Evolutionary conservation across 2,797 vertebrate species (phyloP).

Genomic region (Myotis daubentonii): DNA sequence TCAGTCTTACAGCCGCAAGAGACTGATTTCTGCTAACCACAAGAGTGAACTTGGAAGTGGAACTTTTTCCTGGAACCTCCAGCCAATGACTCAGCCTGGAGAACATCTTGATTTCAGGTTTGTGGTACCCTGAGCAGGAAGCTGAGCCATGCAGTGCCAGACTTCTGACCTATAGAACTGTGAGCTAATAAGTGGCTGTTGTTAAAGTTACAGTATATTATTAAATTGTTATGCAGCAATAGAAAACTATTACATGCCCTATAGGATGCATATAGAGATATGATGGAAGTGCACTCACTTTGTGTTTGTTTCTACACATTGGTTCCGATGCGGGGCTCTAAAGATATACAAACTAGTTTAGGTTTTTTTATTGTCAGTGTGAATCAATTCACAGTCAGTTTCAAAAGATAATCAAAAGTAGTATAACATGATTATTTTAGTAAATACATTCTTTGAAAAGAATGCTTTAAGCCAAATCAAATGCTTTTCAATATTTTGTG

Average conservation of each 20-base stretch:
- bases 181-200: neutral
- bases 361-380: neutral
- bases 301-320: neutral
- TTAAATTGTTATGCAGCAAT: neutral
- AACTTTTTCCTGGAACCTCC: neutral
- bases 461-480: neutral
- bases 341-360: neutral
- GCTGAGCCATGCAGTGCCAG: neutral
- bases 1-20: neutral
- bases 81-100: neutral
- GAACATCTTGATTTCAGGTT: neutral
- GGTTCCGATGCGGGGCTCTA: neutral
- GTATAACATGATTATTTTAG: conserved; percentile 12
- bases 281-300: neutral
- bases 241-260: neutral
- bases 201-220: neutral
- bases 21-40: neutral
- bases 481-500: neutral
- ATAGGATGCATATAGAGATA: neutral
- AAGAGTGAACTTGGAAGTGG: neutral
- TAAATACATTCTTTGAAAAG: neutral
- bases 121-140: neutral
- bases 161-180: neutral
- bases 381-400: neutral
- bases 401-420: conserved; percentile 23